Percentiles rank a stretch among this genome's conserved stretches.
phyloP scores from a whole-genome alignment of 2,797 vertebrate species.

The Cygnus olor region DNA sequence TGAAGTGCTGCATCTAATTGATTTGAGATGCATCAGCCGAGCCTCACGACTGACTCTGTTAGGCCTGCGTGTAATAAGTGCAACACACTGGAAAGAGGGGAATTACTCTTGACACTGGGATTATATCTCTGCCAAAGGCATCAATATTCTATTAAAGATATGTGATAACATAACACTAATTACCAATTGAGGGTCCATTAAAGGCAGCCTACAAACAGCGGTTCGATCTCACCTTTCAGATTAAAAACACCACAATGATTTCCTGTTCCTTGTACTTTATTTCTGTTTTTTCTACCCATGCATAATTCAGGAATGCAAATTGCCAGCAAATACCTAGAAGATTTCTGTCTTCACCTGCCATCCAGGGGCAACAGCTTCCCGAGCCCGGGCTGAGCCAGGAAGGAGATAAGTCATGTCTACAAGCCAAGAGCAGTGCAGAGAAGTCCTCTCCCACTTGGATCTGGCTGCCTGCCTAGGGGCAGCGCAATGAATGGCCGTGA shows the following conservation, averaged over 20 bases:
- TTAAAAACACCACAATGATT: slow-evolving; percentile 59
- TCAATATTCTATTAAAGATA: slow-evolving; percentile 74
- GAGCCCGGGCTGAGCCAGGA: not conserved
- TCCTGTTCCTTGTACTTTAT: slow-evolving; percentile 53
- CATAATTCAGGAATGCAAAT: slow-evolving; percentile 61
- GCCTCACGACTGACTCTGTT: not conserved
- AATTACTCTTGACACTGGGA: slow-evolving; percentile 66
- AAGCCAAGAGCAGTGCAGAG: not conserved
- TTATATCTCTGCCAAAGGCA: slow-evolving; percentile 59
- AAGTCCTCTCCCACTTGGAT: not conserved
- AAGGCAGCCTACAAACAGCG: slow-evolving; percentile 32
- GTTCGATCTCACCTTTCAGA: slow-evolving; percentile 58
- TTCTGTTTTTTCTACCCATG: slow-evolving; percentile 48
- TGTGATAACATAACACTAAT: slow-evolving; percentile 63
- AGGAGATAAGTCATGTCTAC: slow-evolving; percentile 3
- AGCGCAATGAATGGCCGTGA: not conserved
- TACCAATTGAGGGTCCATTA: slow-evolving; percentile 60
- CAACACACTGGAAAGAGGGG: slow-evolving; percentile 19
- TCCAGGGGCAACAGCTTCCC: slow-evolving; percentile 13
- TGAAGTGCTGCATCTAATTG: slow-evolving; percentile 25
- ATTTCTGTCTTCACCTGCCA: slow-evolving; percentile 50
- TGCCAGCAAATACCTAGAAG: slow-evolving; percentile 49
- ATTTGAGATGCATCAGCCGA: slow-evolving; percentile 28
- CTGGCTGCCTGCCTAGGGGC: slow-evolving; percentile 14
- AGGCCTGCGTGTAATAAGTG: not conserved